A percentile compares a stretch with the other conserved stretches of the same genome.
Conservation (phyloP, 2,113 vertebrate genomes). For the Tapirus terrestris region DNA sequence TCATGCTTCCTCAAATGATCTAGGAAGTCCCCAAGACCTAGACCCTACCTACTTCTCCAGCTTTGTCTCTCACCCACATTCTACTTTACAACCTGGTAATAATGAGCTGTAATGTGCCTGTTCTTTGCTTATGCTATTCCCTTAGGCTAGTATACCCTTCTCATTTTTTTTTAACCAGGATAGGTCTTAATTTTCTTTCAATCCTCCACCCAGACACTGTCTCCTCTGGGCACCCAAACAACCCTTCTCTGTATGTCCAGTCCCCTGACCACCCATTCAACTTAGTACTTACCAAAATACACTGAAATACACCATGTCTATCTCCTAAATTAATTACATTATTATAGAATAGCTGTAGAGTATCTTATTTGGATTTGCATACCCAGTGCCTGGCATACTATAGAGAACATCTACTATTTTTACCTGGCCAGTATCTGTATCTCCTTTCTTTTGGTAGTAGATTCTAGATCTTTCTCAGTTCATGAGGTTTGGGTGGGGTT, state of each 20-base stretch:
- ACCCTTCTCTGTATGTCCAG: not conserved
- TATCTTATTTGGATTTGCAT: not conserved
- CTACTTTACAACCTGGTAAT: not conserved
- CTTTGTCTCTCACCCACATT: not conserved
- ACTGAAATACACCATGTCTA: not conserved
- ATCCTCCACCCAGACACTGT: not conserved
- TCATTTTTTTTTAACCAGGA: not conserved
- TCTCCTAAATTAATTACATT: not conserved
- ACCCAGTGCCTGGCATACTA: not conserved
- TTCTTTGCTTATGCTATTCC: not conserved
- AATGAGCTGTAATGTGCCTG: not conserved
- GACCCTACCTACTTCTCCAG: not conserved
- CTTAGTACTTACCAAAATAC: not conserved
- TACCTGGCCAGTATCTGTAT: not conserved
- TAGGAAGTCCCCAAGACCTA: not conserved
- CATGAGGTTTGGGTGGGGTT: not conserved
- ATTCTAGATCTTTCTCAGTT: not conserved
- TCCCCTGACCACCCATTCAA: not conserved
- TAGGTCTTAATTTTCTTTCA: not conserved
- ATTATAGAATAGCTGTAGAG: not conserved
- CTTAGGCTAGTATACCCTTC: not conserved
- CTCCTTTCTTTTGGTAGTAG: not conserved
- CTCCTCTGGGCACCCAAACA: not conserved
- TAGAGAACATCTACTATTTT: not conserved
- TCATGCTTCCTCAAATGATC: not conserved